Percentiles rank a stretch among this genome's conserved stretches.
Evolutionary conservation across 2,113 vertebrate species (phyloP).

Genomic region (Porphyrio hochstetteri): DNA sequence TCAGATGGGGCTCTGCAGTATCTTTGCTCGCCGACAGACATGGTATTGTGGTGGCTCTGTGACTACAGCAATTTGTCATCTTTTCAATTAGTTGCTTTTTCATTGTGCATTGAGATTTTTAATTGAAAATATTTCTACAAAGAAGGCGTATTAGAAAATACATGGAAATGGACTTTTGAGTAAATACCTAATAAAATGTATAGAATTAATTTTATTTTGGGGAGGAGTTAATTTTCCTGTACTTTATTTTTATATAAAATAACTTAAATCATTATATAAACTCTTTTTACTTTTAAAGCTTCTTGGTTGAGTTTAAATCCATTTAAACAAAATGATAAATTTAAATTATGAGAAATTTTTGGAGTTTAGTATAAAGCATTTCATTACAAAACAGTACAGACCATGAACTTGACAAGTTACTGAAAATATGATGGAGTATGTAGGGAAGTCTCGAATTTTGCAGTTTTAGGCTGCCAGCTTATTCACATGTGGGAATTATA

Average conservation of each 20-base stretch:
- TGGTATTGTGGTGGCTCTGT: neutral
- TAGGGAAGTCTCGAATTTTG: neutral
- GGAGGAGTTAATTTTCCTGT: neutral
- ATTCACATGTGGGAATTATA: neutral
- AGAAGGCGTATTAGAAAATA: neutral
- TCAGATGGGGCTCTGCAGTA: neutral
- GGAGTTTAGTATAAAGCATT: neutral
- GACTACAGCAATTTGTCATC: neutral
- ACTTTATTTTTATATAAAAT: neutral
- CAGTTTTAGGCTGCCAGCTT: neutral
- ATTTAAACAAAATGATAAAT: neutral
- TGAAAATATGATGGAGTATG: neutral
- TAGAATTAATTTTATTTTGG: neutral
- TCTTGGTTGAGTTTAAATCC: neutral
- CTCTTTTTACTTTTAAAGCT: neutral
- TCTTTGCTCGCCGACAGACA: neutral
- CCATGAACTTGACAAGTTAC: neutral
- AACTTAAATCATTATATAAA: neutral
- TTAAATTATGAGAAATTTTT: neutral
- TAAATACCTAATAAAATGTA: neutral
- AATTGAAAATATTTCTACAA: neutral
- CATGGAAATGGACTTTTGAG: neutral
- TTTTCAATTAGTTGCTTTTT: neutral
- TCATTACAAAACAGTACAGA: neutral
- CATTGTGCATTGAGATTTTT: neutral